Percentiles rank a stretch among this genome's conserved stretches.
phyloP scores from a whole-genome alignment of 2,113 vertebrate species.

The Pituophis catenifer region DNA sequence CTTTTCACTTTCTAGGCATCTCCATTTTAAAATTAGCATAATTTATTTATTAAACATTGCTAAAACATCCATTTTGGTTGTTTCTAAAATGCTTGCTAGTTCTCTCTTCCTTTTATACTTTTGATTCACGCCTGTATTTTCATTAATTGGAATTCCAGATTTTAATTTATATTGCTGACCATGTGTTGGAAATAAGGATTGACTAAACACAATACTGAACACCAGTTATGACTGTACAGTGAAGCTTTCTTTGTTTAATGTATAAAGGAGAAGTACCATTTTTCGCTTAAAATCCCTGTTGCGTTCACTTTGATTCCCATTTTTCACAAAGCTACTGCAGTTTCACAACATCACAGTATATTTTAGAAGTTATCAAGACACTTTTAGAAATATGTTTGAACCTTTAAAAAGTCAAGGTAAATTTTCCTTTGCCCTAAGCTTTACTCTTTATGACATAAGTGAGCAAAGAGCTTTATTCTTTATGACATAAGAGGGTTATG shows the following conservation, averaged over 20 bases:
- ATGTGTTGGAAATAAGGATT: neutral
- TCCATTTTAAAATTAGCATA: conserved; percentile 1
- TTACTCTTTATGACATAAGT: neutral
- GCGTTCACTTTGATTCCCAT: conserved; percentile 54
- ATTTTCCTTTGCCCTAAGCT: neutral
- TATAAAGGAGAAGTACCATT: conserved; percentile 55
- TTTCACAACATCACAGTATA: conserved; percentile 49
- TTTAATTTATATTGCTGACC: neutral
- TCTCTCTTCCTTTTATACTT: neutral
- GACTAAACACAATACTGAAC: neutral
- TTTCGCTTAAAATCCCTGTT: conserved; percentile 50
- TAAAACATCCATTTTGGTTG: neutral
- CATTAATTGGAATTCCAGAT: neutral
- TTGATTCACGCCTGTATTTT: neutral
- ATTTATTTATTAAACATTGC: conserved; percentile 2
- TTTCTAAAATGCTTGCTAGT: conserved; percentile 3
- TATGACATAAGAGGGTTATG: neutral
- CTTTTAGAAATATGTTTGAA: conserved; percentile 13
- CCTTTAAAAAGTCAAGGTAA: neutral
- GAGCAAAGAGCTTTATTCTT: neutral
- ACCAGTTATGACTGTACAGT: neutral
- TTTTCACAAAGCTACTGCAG: conserved; percentile 57
- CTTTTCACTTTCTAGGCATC: neutral
- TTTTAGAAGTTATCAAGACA: conserved; percentile 56
- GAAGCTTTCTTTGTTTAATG: conserved; percentile 30